Conservation (phyloP, 2,888 invertebrate species). For the Leptinotarsa tumamoca region DNA sequence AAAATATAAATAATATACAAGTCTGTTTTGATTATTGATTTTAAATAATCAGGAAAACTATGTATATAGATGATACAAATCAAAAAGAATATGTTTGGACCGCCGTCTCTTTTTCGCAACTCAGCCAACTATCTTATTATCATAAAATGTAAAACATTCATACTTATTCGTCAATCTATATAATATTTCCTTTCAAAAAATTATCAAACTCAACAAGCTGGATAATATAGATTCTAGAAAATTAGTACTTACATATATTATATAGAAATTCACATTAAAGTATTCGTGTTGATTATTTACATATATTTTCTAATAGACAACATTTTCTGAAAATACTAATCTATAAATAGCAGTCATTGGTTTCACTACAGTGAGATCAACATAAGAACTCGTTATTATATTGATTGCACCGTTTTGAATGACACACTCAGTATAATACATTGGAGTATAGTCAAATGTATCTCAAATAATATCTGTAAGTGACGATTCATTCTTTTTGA, state of each 20-base stretch:
- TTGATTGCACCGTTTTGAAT: slow-evolving; percentile 38
- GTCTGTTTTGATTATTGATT: background rate
- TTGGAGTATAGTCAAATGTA: slow-evolving; percentile 14
- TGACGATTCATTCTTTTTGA: background rate
- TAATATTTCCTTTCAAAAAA: slow-evolving; percentile 11
- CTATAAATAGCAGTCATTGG: slow-evolving; percentile 52
- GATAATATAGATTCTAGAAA: slow-evolving; percentile 18
- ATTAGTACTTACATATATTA: slow-evolving; percentile 22
- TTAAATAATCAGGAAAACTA: too few species aligned
- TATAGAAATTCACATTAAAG: slow-evolving; percentile 18
- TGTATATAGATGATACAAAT: too few species aligned
- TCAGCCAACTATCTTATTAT: background rate
- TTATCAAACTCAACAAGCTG: slow-evolving; percentile 20
- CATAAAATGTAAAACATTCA: slow-evolving; percentile 15
- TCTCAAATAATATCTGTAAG: background rate
- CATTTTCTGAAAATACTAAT: slow-evolving; percentile 51
- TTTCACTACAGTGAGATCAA: slow-evolving; percentile 43
- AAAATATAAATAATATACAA: slow-evolving; percentile 40
- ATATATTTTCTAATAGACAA: slow-evolving; percentile 54
- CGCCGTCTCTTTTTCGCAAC: slow-evolving; percentile 10
- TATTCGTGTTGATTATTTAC: slow-evolving; percentile 47
- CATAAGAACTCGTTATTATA: slow-evolving; percentile 32
- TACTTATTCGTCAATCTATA: slow-evolving; percentile 12
- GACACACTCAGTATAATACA: slow-evolving; percentile 14
- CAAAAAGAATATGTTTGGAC: slow-evolving; percentile 9